phyloP scores from a whole-genome alignment of 1,140 invertebrate genomes.

The Drosophila equinoxialis region DNA sequence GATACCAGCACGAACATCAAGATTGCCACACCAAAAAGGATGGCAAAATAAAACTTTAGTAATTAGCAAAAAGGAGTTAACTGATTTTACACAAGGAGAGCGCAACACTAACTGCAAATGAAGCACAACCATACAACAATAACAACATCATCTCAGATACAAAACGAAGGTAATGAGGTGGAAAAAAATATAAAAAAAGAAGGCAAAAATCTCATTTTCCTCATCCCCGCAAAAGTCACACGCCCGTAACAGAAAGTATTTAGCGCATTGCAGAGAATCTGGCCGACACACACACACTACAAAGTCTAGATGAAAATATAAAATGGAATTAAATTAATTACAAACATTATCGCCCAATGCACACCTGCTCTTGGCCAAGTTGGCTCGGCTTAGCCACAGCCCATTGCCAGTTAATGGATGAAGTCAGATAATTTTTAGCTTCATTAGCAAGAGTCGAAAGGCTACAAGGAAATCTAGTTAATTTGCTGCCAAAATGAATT shows the following conservation, averaged over 20 bases:
- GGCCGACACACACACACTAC: constrained; percentile 11
- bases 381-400: background rate
- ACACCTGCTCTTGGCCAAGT: constrained; percentile 39
- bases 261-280: constrained; percentile 74
- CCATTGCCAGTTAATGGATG: constrained; percentile 16
- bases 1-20: constrained; percentile 69
- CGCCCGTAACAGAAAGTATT: constrained; percentile 59
- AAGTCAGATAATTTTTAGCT: constrained; percentile 65
- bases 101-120: constrained; percentile 57
- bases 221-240: constrained; percentile 43
- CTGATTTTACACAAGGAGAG: constrained; percentile 67
- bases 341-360: constrained; percentile 70
- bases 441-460: constrained; percentile 53
- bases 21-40: constrained; percentile 39
- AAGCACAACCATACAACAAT: constrained; percentile 43
- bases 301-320: constrained; percentile 80
- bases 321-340: constrained; percentile 82
- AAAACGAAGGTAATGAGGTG: constrained; percentile 58
- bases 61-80: constrained; percentile 79
- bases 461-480: background rate
- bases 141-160: constrained; percentile 39
- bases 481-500: background rate
- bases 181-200: constrained; percentile 24
- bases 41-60: constrained; percentile 78
- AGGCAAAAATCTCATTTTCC: background rate